These are phyloP conservation scores for Mastomys natalensis DNA, from an alignment of 2,113 vertebrate species.

Conservation along the genomic window DNA sequence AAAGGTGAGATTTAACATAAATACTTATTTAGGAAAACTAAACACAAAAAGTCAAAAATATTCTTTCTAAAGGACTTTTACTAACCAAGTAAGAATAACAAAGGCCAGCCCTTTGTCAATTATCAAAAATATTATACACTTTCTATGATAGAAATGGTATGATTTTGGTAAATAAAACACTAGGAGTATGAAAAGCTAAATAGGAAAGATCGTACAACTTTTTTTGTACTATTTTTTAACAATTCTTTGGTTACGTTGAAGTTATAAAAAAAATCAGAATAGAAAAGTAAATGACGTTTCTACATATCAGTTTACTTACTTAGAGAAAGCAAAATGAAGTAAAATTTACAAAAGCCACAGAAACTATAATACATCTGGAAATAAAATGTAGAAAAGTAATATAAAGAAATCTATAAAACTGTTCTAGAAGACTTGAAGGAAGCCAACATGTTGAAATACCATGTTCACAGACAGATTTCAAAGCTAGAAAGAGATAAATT, in stretches of 20 bases:
- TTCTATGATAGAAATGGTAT: background rate
- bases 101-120: background rate
- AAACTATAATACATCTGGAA: background rate
- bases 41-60: background rate
- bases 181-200: constrained; percentile 42
- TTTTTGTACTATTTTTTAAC: constrained; percentile 3
- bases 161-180: constrained; percentile 1
- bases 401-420: constrained; percentile 8
- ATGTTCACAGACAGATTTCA: constrained; percentile 2
- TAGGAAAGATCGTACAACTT: background rate
- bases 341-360: constrained; percentile 26
- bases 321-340: constrained; percentile 10
- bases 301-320: constrained; percentile 1
- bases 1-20: constrained; percentile 36
- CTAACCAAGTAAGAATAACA: background rate
- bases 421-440: constrained; percentile 13
- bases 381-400: background rate
- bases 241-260: constrained; percentile 40
- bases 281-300: background rate
- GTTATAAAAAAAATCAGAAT: constrained; percentile 28
- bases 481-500: constrained; percentile 4
- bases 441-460: background rate
- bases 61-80: constrained; percentile 34
- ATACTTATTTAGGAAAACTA: background rate
- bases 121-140: constrained; percentile 18